Evolutionary conservation across 2,797 vertebrate genomes (phyloP).

Genomic region (Parotocinclus haroldoi): DNA sequence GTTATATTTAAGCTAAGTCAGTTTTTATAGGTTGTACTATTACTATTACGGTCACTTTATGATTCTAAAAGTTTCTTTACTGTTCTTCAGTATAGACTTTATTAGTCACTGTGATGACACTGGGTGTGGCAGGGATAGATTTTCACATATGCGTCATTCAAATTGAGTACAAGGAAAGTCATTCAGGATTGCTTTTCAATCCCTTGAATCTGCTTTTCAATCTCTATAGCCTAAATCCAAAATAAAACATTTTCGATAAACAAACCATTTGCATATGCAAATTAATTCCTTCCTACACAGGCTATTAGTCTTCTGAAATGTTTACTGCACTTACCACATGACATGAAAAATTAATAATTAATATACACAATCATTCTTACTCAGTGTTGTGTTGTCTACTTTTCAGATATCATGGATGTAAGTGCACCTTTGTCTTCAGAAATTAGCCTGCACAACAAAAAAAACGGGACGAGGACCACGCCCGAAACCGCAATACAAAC

Average conservation of each 20-base stretch:
- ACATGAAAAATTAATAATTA: background rate
- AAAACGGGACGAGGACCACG: constrained; percentile 5
- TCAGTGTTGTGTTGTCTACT: constrained; percentile 16
- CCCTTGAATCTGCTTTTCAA: background rate
- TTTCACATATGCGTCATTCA: constrained; percentile 26
- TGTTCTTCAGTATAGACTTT: background rate
- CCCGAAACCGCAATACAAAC: background rate
- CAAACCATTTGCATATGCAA: background rate
- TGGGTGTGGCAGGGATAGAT: constrained; percentile 31
- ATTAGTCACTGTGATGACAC: background rate
- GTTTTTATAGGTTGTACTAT: too few relatives aligned
- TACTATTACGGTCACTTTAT: too few relatives aligned
- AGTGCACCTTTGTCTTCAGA: constrained; percentile 29
- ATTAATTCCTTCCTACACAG: background rate
- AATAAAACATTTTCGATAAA: background rate
- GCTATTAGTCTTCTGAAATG: background rate
- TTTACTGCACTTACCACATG: background rate
- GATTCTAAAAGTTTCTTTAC: too few relatives aligned
- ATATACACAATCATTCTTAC: background rate
- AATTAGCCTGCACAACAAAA: constrained; percentile 1
- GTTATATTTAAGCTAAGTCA: too few relatives aligned
- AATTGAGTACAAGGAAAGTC: background rate
- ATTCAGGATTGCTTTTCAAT: background rate
- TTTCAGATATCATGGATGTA: constrained; percentile 49
- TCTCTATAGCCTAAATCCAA: background rate